Evolutionary conservation across 2,888 invertebrate species (phyloP), one percentile per base, ranked within the genome.

Genomic region (Marronus borbonicus): DNA sequence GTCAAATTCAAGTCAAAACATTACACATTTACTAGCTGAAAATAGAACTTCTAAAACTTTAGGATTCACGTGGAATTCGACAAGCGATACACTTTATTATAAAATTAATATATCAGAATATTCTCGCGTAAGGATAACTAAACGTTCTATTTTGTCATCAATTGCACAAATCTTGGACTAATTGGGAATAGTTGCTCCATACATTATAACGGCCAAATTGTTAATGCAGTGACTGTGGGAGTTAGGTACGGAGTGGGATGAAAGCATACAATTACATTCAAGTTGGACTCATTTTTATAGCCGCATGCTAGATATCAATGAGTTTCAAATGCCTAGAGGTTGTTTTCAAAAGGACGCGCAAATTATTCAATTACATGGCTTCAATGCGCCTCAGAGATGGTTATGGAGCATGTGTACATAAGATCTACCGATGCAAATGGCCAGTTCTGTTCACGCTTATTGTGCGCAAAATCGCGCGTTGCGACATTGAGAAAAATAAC

Each of bases 221-320:
- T 55, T 14, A 20, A 55, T 55, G 55, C 12, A 55, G 55, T n/a
- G 20, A 39, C 2, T 39, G 39, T 39, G 39, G 39, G 39, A 39
- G 2, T 12, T 14, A 17, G 14, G 4, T 14, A 39, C 39, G 7
- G 20, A 60, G 5, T 60, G 60, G 60, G 24, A 60, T 20, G 60
- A 60, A 60, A 24, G 24, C 24, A 20, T 60, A 12, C 28, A 60
- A 60, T 2, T 20, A 3, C 60, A 28, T 60, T 28, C 28, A 60
- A 20, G n/a, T 60, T 60, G 20, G 2, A 60, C 60, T 5, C 60
- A 60, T 60, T 60, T 24, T 60, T 60, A 24, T 24, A 24, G 60
- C 24, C 60, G 1, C 12, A 7, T 60, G 60, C 24, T 28, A 60
- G 17, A 60, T 17, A 60, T 60, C 1, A 60, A 2, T 10, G 24